Conservation (phyloP, 1,140 invertebrate species). For the Panulirus ornatus region DNA sequence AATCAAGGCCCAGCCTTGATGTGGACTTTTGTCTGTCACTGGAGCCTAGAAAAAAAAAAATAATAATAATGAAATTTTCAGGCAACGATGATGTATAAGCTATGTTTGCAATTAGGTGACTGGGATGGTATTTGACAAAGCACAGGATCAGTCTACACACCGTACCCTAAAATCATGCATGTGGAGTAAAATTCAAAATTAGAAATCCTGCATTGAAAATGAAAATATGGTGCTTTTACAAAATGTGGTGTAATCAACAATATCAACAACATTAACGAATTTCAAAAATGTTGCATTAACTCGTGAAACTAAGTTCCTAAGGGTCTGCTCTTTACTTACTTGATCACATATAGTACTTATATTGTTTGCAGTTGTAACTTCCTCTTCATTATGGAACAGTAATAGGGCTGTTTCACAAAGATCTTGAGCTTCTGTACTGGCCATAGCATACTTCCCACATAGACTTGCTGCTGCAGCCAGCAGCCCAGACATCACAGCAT, state of each 20-base stretch:
- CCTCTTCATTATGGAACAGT: slow-evolving; percentile 32
- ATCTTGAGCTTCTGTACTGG: slow-evolving; percentile 56
- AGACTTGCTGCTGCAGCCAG: slow-evolving; percentile 66
- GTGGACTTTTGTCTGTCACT: too few species aligned
- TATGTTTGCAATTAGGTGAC: too few species aligned
- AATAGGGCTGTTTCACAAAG: slow-evolving; percentile 52
- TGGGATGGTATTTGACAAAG: too few species aligned
- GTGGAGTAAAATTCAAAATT: too few species aligned
- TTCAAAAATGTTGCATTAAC: neutral
- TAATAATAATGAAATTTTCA: too few species aligned
- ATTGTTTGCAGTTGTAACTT: slow-evolving; percentile 1
- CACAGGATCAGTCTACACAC: too few species aligned
- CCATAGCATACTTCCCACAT: slow-evolving; percentile 70
- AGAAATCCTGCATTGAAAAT: neutral
- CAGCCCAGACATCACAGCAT: slow-evolving; percentile 58
- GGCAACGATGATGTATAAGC: too few species aligned
- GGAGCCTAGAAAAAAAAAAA: too few species aligned
- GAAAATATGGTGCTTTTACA: neutral
- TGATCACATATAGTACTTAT: slow-evolving; percentile 48
- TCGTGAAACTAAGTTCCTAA: neutral
- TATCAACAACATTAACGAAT: neutral
- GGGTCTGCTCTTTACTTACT: slow-evolving; percentile 24
- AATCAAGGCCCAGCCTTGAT: too few species aligned
- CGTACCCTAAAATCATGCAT: too few species aligned
- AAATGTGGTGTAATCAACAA: neutral